Evolutionary conservation across 2,888 invertebrate species (phyloP), one percentile per base, ranked within the genome.

Genomic region (Zaprionus lineosus): DNA sequence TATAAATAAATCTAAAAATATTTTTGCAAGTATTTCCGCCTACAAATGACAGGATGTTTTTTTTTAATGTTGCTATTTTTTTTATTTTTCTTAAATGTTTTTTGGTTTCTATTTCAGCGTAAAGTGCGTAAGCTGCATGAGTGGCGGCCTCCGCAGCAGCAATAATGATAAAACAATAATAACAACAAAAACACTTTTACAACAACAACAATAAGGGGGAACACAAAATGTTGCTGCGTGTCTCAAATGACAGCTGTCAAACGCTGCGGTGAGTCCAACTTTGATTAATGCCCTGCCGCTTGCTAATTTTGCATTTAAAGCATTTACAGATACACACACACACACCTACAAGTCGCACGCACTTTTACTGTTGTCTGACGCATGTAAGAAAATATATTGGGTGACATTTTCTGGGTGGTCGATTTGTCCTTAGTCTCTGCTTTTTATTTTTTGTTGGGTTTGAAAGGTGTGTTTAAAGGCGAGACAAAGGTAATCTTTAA

Each of bases 121-220:
- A 76, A 67, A 75, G 68, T 83, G 85, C 83, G 83, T 75, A 82
- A 76, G 79, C 76, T 76, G 84, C 78, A 79, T 44, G 64, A 66
- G 29, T 16, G 24, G 24, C 40, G 34, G 8, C 4, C 14, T 21
- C n/a, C 6, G 8, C 34, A 34, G 34, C 21, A 24, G 28, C 7
- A 39, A 21, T 12, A 48, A n/a, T n/a, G n/a, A n/a, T n/a, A 19
- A 21, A 28, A 15, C 19, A 44, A 19, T 19, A 46, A 21, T 26
- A 50, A 33, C 33, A 19, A 21, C 14, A 11, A 8, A 3, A 37
- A 28, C 33, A 40, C n/a, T n/a, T n/a, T n/a, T n/a, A 44, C 55
- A 67, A 37, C 37, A 56, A 34, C 18, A 12, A 21, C 31, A 50
- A n/a, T n/a, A n/a, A n/a, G n/a, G n/a, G n/a, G n/a, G n/a, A n/a